Conservation (phyloP, 2,888 invertebrate species). For the Craniophora ligustri region DNA sequence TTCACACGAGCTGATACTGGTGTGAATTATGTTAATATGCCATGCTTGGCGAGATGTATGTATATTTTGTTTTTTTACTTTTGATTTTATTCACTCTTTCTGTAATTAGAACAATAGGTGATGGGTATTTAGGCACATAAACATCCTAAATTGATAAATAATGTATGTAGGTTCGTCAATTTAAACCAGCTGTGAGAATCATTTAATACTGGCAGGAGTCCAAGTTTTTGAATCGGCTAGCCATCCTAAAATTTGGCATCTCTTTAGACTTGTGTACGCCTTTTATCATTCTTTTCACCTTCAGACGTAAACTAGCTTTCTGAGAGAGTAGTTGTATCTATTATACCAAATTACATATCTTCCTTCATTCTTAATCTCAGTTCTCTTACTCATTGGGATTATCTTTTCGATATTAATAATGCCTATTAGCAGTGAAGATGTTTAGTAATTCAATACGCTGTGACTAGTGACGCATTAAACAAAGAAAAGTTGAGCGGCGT, state of each 20-base stretch:
- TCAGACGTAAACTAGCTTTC: conserved; percentile 70
- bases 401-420: too few relatives aligned
- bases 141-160: too few relatives aligned
- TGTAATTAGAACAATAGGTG: too few relatives aligned
- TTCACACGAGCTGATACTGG: too few relatives aligned
- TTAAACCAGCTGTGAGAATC: conserved; percentile 37
- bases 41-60: too few relatives aligned
- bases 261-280: conserved; percentile 62
- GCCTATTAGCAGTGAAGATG: conserved; percentile 24
- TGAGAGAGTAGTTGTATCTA: conserved; percentile 53
- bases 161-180: conserved; percentile 49
- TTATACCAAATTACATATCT: conserved; percentile 3
- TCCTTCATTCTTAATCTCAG: neutral
- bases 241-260: conserved; percentile 80
- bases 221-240: conserved; percentile 74
- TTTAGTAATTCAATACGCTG: conserved; percentile 54
- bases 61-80: too few relatives aligned
- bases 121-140: too few relatives aligned
- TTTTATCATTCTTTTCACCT: conserved; percentile 80
- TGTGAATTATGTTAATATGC: too few relatives aligned
- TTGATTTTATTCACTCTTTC: too few relatives aligned
- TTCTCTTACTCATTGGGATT: too few relatives aligned
- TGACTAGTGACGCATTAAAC: conserved; percentile 62
- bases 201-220: conserved; percentile 70
- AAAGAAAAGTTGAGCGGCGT: conserved; percentile 68